Conservation (phyloP, 2,888 invertebrate species). For the Hyposoter dolosus region DNA sequence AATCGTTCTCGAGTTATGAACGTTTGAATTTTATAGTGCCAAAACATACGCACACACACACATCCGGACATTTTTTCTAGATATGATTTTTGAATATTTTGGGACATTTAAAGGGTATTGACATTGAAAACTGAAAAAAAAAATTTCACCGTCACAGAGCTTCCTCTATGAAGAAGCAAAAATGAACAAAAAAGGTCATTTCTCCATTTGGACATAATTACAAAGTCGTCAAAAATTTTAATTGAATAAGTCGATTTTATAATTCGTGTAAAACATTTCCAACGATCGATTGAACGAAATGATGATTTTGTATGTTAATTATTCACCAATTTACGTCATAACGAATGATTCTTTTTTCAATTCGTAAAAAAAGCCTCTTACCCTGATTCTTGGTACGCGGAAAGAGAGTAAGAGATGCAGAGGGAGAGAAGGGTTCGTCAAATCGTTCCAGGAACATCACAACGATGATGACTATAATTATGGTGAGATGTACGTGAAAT, state of each 20-base stretch:
- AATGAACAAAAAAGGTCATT: not conserved
- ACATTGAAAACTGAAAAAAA: too few species aligned
- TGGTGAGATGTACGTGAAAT: conserved; percentile 19
- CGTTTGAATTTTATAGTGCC: too few species aligned
- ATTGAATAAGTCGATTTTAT: not conserved
- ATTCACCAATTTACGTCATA: not conserved
- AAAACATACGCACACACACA: too few species aligned
- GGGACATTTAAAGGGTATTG: too few species aligned
- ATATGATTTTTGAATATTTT: too few species aligned
- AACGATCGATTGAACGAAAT: not conserved
- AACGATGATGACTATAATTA: conserved; percentile 79
- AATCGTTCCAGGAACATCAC: conserved; percentile 79
- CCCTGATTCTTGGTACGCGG: conserved; percentile 71
- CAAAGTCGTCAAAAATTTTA: not conserved
- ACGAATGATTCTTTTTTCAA: not conserved
- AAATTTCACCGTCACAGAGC: too few species aligned
- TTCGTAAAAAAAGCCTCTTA: conserved; percentile 64
- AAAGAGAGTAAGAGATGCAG: conserved; percentile 8
- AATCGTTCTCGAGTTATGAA: too few species aligned
- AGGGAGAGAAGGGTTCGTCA: conserved; percentile 62
- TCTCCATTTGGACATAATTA: not conserved
- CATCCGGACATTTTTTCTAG: too few species aligned
- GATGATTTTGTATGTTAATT: not conserved
- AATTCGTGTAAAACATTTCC: not conserved
- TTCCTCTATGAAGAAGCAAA: too few species aligned